Evolutionary conservation across 1,140 invertebrate genomes (phyloP), one percentile per base, ranked within the genome.

Genomic region (Delia radicum): DNA sequence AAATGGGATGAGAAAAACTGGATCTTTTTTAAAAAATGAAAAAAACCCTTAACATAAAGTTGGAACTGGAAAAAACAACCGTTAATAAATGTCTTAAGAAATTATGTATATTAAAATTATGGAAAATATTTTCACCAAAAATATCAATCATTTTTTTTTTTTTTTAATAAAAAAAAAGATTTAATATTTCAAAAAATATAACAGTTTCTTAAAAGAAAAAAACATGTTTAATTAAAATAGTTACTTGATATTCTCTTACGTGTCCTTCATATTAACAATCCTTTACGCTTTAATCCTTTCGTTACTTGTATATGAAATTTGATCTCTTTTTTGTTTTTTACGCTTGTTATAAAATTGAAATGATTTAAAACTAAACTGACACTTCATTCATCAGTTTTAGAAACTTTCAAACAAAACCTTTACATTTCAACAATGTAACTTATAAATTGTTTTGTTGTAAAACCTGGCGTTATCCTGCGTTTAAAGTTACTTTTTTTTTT

Each of bases 341-440:
- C 12, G 48, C 48, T 8, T 21, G 48, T 21, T 55, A 21, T 21
- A 55, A 21, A 55, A 21, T 21, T 24, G 48, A 55, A 55, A 55
- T 55, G 48, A 55, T 55, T 55, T 55, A 55, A 55, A 55, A 55
- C 48, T 24, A 55, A 55, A 55, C 48, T 55, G 48, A 55, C 48
- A 55, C 48, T 55, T 55, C 48, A 55, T 55, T 18, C 18, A 42
- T 21, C 18, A 10, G 5, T 42, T 15, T 15, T 12, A 37, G 8
- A 10, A 37, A 37, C 8, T 37, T n/a, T n/a, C n/a, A 37, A 37
- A 37, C 8, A 37, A 10, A 37, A 37, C 2, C 8, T 37, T 10
- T 37, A 37, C 10, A 42, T 15, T 13, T 42, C 37, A 15, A 13
- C 6, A 55, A 55, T 21, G 48, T 55, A 8, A 55, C 48, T 55